phyloP scores from a whole-genome alignment of 2,888 invertebrate species.

The Ephialtes manifestator region DNA sequence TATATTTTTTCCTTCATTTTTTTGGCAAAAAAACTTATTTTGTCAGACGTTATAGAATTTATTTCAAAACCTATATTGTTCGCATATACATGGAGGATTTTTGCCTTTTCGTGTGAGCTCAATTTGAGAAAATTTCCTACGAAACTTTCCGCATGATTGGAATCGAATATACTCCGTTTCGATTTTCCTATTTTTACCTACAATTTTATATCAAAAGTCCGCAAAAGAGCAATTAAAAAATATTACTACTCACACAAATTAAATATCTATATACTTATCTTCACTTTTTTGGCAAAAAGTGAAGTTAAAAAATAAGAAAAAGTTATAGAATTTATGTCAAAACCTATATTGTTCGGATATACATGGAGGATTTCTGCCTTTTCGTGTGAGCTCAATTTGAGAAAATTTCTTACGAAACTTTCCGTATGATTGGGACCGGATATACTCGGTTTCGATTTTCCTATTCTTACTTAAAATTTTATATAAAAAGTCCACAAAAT shows the following conservation, averaged over 20 bases:
- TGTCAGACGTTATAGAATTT: background rate
- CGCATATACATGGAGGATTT: background rate
- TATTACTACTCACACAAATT: too few species aligned
- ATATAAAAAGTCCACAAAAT: too few species aligned
- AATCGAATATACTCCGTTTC: background rate
- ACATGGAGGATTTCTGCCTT: background rate
- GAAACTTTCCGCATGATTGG: constrained; percentile 38
- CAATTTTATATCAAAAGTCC: too few species aligned
- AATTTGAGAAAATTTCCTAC: constrained; percentile 32
- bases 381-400: background rate
- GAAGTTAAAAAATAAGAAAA: background rate
- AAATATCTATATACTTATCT: too few species aligned
- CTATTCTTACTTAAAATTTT: too few species aligned
- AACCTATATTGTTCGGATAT: background rate
- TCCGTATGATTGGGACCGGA: constrained; percentile 12
- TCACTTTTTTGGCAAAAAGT: background rate
- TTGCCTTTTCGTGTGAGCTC: background rate
- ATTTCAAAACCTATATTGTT: background rate
- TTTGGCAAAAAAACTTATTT: background rate
- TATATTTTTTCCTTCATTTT: too few species aligned
- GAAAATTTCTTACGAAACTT: constrained; percentile 48
- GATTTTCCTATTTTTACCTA: too few species aligned
- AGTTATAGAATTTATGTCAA: background rate
- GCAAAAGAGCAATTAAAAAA: too few species aligned
- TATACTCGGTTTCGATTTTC: background rate